Conservation (phyloP, 1,140 invertebrate species). For the Lasioglossum baleicum region DNA sequence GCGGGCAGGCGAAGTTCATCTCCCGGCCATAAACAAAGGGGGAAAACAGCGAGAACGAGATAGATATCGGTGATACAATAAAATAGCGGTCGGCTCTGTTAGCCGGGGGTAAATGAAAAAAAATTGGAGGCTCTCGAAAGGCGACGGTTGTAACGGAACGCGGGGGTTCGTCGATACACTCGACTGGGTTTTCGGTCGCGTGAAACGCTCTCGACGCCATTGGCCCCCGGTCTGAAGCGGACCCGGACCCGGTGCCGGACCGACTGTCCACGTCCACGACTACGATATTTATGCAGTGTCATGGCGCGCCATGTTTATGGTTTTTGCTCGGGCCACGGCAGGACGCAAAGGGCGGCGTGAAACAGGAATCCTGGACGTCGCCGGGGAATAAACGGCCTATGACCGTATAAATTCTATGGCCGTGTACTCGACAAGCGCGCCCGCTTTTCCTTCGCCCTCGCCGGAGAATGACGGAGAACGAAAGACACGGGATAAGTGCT, state of each 20-base stretch:
- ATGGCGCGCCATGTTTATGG: conserved; percentile 71
- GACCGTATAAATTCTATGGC: conserved; percentile 67
- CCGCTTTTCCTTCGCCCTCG: background rate
- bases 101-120: background rate
- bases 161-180: background rate
- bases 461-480: background rate
- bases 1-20: background rate
- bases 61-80: background rate
- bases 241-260: conserved; percentile 10
- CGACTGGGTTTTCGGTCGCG: conserved; percentile 14
- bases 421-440: background rate
- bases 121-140: conserved; percentile 1
- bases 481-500: background rate
- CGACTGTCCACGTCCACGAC: conserved; percentile 61
- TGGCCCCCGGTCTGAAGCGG: background rate
- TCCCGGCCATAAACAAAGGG: background rate
- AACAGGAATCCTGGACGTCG: conserved; percentile 65
- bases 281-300: conserved; percentile 66
- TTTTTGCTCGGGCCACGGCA: conserved; percentile 67
- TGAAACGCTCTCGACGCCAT: conserved; percentile 46
- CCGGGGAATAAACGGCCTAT: conserved; percentile 70
- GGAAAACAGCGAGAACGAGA: background rate
- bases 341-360: conserved; percentile 72
- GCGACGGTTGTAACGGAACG: background rate
- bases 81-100: background rate